These are phyloP conservation scores for Mesorhabditis sp. DNA, from an alignment of 2,888 invertebrate genomes.

Conservation along the genomic window DNA sequence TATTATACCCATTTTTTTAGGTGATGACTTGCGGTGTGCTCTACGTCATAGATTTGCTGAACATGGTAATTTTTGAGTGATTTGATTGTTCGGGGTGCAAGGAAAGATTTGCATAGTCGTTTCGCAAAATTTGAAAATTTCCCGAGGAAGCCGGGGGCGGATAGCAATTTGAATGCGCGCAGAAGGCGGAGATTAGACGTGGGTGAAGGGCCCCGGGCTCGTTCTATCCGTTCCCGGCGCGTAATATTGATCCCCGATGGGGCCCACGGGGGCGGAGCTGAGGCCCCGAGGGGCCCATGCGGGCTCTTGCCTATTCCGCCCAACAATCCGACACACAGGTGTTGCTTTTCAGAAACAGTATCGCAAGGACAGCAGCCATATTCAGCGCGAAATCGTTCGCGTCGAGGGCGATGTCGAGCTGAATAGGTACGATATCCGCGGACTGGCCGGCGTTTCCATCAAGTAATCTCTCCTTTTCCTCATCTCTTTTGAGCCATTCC, in stretches of 20 bases:
- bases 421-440: not conserved
- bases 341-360: not conserved
- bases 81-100: not conserved
- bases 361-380: not conserved
- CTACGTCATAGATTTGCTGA: slow-evolving; percentile 27
- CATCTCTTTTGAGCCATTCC: not conserved
- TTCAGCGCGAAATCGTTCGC: not conserved
- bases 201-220: not conserved
- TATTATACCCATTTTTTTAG: slow-evolving; percentile 5
- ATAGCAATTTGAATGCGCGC: too few species aligned
- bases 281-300: too few species aligned
- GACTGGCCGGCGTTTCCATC: not conserved
- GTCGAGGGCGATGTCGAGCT: not conserved
- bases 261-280: not conserved
- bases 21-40: slow-evolving; percentile 20
- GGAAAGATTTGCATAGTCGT: too few species aligned
- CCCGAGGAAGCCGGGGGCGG: too few species aligned
- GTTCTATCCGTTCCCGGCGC: not conserved
- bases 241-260: not conserved
- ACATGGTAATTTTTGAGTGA: slow-evolving; percentile 20
- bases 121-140: too few species aligned
- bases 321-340: too few species aligned
- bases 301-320: too few species aligned
- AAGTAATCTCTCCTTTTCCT: not conserved
- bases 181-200: not conserved